These are phyloP conservation scores for Cebus imitator DNA, from an alignment of 2,113 vertebrate genomes.

Conservation along the genomic window DNA sequence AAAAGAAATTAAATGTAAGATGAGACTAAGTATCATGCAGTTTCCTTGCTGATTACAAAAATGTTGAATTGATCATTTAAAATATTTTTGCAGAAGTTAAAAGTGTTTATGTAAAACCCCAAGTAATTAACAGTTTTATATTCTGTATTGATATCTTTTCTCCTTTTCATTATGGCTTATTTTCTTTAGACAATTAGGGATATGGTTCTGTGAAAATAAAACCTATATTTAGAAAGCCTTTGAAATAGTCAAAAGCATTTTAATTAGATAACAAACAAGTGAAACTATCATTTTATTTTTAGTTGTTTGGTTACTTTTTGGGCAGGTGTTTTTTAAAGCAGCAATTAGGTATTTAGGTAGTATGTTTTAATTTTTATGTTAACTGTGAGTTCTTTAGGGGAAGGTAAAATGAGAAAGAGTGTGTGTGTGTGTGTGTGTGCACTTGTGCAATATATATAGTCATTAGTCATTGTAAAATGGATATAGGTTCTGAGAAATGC, in stretches of 20 bases:
- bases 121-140: slow-evolving; percentile 13
- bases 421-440: background rate
- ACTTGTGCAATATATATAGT: background rate
- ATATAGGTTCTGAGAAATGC: background rate
- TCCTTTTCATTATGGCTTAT: background rate
- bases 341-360: background rate
- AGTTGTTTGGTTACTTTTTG: background rate
- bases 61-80: background rate
- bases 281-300: background rate
- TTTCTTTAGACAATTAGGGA: background rate
- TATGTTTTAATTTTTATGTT: background rate
- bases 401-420: background rate
- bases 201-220: background rate
- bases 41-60: background rate
- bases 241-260: background rate
- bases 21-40: background rate
- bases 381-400: background rate
- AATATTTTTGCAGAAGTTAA: background rate
- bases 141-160: background rate
- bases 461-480: background rate
- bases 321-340: background rate
- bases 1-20: background rate
- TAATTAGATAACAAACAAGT: background rate
- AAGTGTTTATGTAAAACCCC: background rate
- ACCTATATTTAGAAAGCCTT: background rate